These are phyloP conservation scores for Micoletzkya japonica DNA, from an alignment of 2,888 invertebrate species.

Conservation along the genomic window DNA sequence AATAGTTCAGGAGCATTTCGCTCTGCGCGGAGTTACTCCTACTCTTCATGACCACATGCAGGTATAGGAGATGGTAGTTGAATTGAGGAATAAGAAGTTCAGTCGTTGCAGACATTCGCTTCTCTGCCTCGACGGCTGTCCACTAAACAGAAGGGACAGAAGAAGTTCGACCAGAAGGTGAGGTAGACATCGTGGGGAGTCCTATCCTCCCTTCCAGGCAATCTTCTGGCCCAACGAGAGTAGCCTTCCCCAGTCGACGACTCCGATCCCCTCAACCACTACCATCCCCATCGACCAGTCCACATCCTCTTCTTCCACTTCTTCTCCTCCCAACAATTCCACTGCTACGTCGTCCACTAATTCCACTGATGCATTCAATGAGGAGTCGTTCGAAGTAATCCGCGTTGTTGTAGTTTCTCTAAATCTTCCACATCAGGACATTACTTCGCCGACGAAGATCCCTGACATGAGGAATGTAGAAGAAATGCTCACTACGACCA, in stretches of 20 bases:
- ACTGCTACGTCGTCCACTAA: constrained; percentile 8
- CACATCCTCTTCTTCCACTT: constrained; percentile 1
- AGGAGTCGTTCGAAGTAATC: constrained; percentile 16
- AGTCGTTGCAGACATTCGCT: constrained; percentile 7
- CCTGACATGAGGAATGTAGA: constrained; percentile 19
- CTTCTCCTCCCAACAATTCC: neutral
- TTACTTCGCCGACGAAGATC: constrained; percentile 14
- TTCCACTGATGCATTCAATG: constrained; percentile 17
- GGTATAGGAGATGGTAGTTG: neutral
- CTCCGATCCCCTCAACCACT: neutral
- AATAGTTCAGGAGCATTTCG: constrained; percentile 22
- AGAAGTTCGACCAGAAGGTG: constrained; percentile 23
- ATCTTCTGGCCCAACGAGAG: too few relatives aligned
- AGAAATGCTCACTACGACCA: constrained; percentile 12
- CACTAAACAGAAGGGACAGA: neutral
- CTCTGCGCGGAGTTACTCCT: constrained; percentile 8
- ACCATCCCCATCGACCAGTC: constrained; percentile 3
- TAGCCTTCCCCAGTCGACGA: too few relatives aligned
- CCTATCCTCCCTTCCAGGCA: too few relatives aligned
- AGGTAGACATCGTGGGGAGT: too few relatives aligned
- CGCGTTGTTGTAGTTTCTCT: neutral
- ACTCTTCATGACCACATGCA: constrained; percentile 17
- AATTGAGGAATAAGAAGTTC: neutral
- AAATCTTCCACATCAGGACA: neutral
- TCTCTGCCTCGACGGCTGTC: neutral